phyloP scores from a whole-genome alignment of 2,888 invertebrate species.

The Scelioninae gen. 2 region DNA sequence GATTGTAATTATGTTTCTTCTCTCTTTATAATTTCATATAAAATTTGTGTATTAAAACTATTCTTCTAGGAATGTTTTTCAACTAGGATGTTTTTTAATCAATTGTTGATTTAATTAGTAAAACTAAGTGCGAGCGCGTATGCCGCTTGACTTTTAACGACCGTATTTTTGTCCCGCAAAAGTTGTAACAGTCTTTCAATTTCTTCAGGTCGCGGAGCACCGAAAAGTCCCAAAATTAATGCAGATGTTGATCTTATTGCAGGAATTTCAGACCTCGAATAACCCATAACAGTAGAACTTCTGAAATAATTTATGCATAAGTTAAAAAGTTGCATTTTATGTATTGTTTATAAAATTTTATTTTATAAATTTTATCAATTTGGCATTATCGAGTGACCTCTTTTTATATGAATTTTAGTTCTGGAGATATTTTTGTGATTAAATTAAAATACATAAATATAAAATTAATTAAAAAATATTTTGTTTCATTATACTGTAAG shows the following conservation, averaged over 20 bases:
- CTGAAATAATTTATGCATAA: slow-evolving; percentile 52
- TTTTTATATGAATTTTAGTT: no score
- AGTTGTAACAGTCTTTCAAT: slow-evolving; percentile 71
- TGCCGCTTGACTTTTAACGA: slow-evolving; percentile 70
- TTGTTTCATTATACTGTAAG: no score
- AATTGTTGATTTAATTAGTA: slow-evolving; percentile 51
- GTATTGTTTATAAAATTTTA: no score
- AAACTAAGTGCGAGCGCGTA: slow-evolving; percentile 67
- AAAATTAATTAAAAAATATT: neutral
- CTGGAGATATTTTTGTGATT: no score
- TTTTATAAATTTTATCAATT: no score
- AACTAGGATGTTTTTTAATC: slow-evolving; percentile 6
- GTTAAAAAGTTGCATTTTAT: no score
- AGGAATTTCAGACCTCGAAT: slow-evolving; percentile 69
- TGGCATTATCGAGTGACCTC: no score
- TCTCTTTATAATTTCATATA: slow-evolving; percentile 3
- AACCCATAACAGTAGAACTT: slow-evolving; percentile 70
- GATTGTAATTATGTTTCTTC: neutral
- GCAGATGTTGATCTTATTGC: slow-evolving; percentile 69
- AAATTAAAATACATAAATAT: no score
- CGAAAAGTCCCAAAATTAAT: slow-evolving; percentile 69
- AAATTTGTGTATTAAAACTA: slow-evolving; percentile 22
- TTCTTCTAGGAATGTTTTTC: slow-evolving; percentile 31
- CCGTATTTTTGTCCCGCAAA: slow-evolving; percentile 67
- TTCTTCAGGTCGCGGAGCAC: slow-evolving; percentile 69